Evolutionary conservation across 2,113 vertebrate genomes (phyloP).

Genomic region (Aleadryas rufinucha): DNA sequence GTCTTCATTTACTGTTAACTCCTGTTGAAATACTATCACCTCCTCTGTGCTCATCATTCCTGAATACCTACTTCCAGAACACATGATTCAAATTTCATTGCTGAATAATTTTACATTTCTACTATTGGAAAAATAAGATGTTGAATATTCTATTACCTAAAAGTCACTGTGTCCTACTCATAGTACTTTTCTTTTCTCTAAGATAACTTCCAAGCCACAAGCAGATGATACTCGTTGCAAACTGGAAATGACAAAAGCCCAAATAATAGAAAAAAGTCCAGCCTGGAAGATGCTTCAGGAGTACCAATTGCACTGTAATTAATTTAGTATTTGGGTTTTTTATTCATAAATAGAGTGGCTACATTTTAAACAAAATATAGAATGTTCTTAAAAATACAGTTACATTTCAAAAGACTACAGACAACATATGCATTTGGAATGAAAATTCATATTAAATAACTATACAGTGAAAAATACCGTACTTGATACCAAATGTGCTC

Average conservation of each 20-base stretch:
- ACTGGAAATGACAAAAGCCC: slow-evolving; percentile 78
- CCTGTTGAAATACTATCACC: background rate
- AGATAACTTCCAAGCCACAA: slow-evolving; percentile 85
- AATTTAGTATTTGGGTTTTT: background rate
- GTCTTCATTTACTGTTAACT: background rate
- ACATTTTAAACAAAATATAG: slow-evolving; percentile 40
- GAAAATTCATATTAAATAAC: background rate
- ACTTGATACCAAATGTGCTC: background rate
- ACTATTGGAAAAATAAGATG: background rate
- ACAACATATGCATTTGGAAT: background rate
- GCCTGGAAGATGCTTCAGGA: slow-evolving; percentile 84
- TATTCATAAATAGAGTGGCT: slow-evolving; percentile 45
- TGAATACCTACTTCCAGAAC: background rate
- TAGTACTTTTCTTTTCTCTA: slow-evolving; percentile 20
- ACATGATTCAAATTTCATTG: background rate
- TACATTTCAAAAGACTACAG: background rate
- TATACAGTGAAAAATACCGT: background rate
- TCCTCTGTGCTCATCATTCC: background rate
- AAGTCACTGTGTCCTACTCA: background rate
- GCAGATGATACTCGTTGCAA: slow-evolving; percentile 74
- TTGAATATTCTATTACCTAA: background rate
- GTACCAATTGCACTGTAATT: slow-evolving; percentile 41
- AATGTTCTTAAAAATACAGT: slow-evolving; percentile 5
- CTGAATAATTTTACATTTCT: background rate
- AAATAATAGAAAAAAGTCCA: slow-evolving; percentile 81